Percentiles rank a stretch among this genome's conserved stretches.
Conservation (phyloP, 2,888 invertebrate genomes). For the Pelosia muscerda region DNA sequence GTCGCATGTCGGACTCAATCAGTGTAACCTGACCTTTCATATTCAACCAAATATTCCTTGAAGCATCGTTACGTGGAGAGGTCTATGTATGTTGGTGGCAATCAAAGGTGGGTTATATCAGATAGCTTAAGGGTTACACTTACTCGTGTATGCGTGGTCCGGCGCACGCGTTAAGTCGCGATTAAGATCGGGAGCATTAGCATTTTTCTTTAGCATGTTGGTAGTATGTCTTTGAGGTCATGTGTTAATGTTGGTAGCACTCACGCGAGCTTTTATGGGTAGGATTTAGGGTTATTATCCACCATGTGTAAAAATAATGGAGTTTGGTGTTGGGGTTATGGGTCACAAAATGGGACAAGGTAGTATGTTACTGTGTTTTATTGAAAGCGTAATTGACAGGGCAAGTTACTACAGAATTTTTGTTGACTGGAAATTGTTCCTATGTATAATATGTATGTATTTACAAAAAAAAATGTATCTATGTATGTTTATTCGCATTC, state of each 20-base stretch:
- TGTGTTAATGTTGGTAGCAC: conserved; percentile 69
- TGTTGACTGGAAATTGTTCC: no score
- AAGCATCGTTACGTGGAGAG: conserved; percentile 33
- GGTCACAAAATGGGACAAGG: conserved; percentile 13
- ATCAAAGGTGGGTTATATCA: conserved; percentile 76
- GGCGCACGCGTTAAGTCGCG: conserved; percentile 77
- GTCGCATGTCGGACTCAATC: conserved; percentile 75
- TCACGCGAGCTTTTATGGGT: conserved; percentile 69
- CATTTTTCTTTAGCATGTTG: conserved; percentile 77
- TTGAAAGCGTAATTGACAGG: conserved; percentile 48
- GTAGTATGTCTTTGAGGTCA: conserved; percentile 80
- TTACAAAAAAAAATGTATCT: no score
- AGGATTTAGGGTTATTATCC: conserved; percentile 31
- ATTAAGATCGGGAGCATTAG: conserved; percentile 80
- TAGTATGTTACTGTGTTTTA: neutral
- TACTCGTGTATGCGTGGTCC: conserved; percentile 80
- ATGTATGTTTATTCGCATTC: no score
- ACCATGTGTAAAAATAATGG: conserved; percentile 24
- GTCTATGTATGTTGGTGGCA: conserved; percentile 59
- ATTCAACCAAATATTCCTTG: neutral
- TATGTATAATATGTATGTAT: no score
- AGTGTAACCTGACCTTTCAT: conserved; percentile 54
- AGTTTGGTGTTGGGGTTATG: conserved; percentile 21
- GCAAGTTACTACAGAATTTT: neutral
- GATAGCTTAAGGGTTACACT: conserved; percentile 84